These are phyloP conservation scores for Leptonema lineaticorne DNA, from an alignment of 1,140 invertebrate genomes.

Conservation along the genomic window DNA sequence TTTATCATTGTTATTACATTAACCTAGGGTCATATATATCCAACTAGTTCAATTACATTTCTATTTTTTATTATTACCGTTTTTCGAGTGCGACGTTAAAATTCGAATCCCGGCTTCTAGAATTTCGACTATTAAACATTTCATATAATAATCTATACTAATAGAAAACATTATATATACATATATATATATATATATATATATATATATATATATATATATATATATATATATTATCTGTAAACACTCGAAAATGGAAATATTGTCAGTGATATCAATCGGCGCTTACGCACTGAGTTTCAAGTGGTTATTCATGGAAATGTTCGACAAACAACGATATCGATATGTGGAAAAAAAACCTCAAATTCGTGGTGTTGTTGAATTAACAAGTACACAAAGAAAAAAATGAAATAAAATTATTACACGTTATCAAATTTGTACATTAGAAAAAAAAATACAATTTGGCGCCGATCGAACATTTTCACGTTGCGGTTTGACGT, in stretches of 20 bases:
- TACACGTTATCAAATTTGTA: not conserved
- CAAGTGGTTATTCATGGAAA: conserved; percentile 6
- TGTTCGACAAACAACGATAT: conserved; percentile 5
- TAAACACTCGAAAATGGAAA: not conserved
- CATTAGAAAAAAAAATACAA: not conserved
- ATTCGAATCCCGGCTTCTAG: not conserved
- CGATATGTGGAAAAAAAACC: not conserved
- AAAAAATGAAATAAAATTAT: not conserved
- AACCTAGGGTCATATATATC: conserved; percentile 20
- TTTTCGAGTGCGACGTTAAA: not conserved
- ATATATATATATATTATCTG: not conserved
- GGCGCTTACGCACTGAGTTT: not conserved
- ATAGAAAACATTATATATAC: no score
- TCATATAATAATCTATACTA: no score
- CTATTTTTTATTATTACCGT: not conserved
- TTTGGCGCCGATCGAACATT: not conserved
- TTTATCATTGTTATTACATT: conserved; percentile 24
- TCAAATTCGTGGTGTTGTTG: not conserved
- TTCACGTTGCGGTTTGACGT: not conserved
- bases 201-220: no score
- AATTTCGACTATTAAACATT: no score
- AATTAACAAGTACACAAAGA: not conserved
- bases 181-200: no score
- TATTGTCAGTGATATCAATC: not conserved
- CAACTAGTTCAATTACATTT: conserved; percentile 9